Conservation (phyloP, 2,797 vertebrate species). For the Syngnathus acus region DNA sequence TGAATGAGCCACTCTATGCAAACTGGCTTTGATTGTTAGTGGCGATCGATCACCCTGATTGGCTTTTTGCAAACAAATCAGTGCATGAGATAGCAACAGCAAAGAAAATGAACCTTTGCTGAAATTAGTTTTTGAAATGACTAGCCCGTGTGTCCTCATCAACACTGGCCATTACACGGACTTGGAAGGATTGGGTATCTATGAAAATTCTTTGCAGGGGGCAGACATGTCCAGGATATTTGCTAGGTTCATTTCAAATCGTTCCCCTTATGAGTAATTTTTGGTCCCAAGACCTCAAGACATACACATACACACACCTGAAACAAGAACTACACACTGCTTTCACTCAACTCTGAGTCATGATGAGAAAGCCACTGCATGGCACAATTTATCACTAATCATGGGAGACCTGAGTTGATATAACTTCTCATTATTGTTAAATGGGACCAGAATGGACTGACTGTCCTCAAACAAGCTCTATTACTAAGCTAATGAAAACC, state of each 20-base stretch:
- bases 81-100: no score
- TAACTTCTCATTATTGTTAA: constrained; percentile 28
- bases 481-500: constrained; percentile 17
- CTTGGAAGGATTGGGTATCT: background rate
- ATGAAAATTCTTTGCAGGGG: background rate
- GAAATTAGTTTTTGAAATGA: background rate
- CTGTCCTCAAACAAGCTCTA: constrained; percentile 14
- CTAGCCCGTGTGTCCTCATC: no score
- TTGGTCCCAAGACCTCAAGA: background rate
- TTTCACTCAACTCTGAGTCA: background rate
- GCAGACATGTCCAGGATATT: background rate
- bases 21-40: no score
- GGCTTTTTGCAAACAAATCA: no score
- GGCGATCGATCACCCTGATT: no score
- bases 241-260: background rate
- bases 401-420: constrained; percentile 8
- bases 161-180: background rate
- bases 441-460: constrained; percentile 13
- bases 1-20: no score
- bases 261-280: background rate
- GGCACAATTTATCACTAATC: constrained; percentile 25
- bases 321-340: background rate
- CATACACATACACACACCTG: background rate
- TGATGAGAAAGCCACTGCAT: constrained; percentile 3
- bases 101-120: background rate